Conservation (phyloP, 1,140 invertebrate species). For the Camponotus pennsylvanicus region DNA sequence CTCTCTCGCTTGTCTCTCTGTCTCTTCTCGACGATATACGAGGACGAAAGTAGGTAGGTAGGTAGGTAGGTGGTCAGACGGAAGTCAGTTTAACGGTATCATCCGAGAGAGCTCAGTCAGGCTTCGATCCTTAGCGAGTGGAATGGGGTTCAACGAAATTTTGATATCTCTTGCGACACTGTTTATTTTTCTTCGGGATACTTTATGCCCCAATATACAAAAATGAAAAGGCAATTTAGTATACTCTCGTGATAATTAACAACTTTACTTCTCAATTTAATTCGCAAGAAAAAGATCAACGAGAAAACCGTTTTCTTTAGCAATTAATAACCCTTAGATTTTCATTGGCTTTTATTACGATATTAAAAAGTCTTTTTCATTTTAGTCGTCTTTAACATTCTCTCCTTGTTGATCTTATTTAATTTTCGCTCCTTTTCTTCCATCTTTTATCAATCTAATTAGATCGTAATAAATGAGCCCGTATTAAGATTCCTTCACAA, state of each 20-base stretch:
- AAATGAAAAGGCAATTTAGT: neutral
- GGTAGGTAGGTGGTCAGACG: slow-evolving; percentile 83
- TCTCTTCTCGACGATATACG: slow-evolving; percentile 67
- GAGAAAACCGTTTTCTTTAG: neutral
- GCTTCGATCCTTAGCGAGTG: slow-evolving; percentile 64
- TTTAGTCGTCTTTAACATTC: neutral
- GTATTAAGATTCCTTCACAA: slow-evolving; percentile 5
- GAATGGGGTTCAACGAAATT: slow-evolving; percentile 72
- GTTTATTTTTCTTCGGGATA: neutral
- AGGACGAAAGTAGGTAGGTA: slow-evolving; percentile 83
- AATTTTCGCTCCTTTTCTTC: no score
- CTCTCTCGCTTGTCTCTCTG: slow-evolving; percentile 37
- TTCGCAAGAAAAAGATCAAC: neutral
- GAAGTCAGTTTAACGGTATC: slow-evolving; percentile 84
- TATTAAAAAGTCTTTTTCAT: neutral
- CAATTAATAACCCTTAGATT: neutral
- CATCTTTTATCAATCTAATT: neutral
- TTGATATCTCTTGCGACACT: slow-evolving; percentile 54
- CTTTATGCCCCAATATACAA: neutral
- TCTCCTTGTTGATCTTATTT: slow-evolving; percentile 1
- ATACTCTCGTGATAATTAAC: neutral
- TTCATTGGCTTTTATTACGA: neutral
- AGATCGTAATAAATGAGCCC: neutral
- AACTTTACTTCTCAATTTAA: neutral
- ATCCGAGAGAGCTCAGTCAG: slow-evolving; percentile 70